Evolutionary conservation across 2,113 vertebrate species (phyloP).

Genomic region (Pedionomus torquatus): DNA sequence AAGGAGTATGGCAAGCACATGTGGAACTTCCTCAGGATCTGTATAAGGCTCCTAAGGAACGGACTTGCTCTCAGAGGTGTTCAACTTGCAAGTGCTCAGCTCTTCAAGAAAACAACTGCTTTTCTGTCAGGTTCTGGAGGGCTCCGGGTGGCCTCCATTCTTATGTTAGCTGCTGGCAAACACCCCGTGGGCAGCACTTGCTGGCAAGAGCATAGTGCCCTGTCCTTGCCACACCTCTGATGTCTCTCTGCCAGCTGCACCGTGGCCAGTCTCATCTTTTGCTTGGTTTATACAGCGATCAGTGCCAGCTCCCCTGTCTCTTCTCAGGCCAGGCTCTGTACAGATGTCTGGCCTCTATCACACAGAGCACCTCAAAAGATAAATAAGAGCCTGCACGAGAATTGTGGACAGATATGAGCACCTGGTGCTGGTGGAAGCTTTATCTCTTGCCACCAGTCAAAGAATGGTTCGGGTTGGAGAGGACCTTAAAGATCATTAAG

Average conservation of each 20-base stretch:
- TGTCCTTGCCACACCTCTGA: rapidly evolving
- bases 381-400: not conserved
- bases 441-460: not conserved
- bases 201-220: rapidly evolving
- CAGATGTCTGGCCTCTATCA: rapidly evolving
- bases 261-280: rapidly evolving
- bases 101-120: not conserved
- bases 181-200: not conserved
- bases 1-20: not conserved
- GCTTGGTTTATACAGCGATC: not conserved
- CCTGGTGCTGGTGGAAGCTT: not conserved
- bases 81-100: not conserved
- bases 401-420: rapidly evolving
- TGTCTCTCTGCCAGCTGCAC: not conserved
- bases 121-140: not conserved
- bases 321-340: rapidly evolving
- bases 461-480: too few species aligned
- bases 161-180: rapidly evolving
- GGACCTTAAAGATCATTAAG: too few species aligned
- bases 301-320: not conserved
- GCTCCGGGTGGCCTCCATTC: not conserved
- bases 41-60: not conserved
- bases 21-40: not conserved
- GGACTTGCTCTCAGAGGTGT: not conserved
- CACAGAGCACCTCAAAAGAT: not conserved